Conservation (phyloP, 2,888 invertebrate species). For the Andrena bicolor region DNA sequence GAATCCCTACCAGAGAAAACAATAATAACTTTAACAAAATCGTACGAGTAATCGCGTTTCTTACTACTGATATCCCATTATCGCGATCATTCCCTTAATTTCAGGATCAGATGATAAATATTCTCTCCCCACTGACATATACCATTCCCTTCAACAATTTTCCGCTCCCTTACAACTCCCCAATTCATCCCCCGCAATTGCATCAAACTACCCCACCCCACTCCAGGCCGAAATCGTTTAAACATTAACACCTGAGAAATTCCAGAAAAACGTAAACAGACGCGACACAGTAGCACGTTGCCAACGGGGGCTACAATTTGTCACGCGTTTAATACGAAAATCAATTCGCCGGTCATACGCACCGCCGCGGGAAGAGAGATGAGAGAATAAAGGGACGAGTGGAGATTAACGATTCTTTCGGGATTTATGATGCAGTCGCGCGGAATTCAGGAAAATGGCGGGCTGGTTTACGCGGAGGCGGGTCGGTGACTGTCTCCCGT, state of each 20-base stretch:
- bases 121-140: no score
- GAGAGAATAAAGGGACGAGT: conserved; percentile 59
- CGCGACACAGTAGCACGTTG: conserved; percentile 3
- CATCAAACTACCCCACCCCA: no score
- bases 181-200: no score
- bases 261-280: conserved; percentile 19
- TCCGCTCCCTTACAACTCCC: no score
- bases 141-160: no score
- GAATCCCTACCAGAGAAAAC: no score
- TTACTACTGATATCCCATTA: no score
- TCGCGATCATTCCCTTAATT: no score
- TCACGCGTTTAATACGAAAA: conserved; percentile 60
- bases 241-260: conserved; percentile 21
- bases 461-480: conserved; percentile 9
- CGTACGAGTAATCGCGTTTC: no score
- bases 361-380: conserved; percentile 37
- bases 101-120: no score
- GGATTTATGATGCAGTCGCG: conserved; percentile 64
- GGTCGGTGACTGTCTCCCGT: conserved; percentile 48
- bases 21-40: no score
- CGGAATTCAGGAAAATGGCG: conserved; percentile 52
- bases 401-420: conserved; percentile 68
- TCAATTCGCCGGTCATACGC: conserved; percentile 57
- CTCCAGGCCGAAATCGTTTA: not conserved
- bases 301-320: conserved; percentile 42